Base-by-base conservation (phyloP, 2,888 invertebrate genomes). In the Sinhomidia bicolor region DNA sequence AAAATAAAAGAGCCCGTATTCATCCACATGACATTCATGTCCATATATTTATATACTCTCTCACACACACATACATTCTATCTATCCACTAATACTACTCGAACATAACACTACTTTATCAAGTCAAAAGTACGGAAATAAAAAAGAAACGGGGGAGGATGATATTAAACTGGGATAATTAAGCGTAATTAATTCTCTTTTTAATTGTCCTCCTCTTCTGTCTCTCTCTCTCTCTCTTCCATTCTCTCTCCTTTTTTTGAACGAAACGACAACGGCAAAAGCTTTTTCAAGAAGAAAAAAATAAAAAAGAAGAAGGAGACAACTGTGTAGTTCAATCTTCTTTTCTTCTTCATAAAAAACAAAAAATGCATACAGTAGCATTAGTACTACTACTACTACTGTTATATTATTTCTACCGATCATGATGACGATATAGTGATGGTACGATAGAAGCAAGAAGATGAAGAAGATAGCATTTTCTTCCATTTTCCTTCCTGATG, bases 161-260 rank as follows among this genome's bases (percentile, higher is more conserved):
- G 90, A 89, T 91, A 91, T 91, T 91, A 91, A 89, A 89, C 90
- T 88, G 90, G 92, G 89, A 91, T 91, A 92, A 92, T 92, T 92
- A 92, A 91, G 91, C 91, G 91, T 91, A 91, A 91, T 92, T 92
- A 92, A 92, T 92, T 92, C 90, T 89, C 90, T 89, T 91, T 91
- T 92, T 92, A 92, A 92, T 92, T 92, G 91, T 91, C 88, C 88
- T 88, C 88, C 85, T 91, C 83, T 82, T 86, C 85, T 86, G 85
- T 87, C 87, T 88, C 89, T 83, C 84, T 87, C 85, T 88, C 84
- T 89, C 89, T 87, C n/a, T n/a, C n/a, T n/a, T n/a, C n/a, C n/a
- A n/a, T n/a, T n/a, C n/a, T n/a, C n/a, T n/a, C n/a, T n/a, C n/a
- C n/a, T 89, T 82, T 83, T 17, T 17, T 29, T 20, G 71, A 84